Evolutionary conservation across 2,113 vertebrate genomes (phyloP).

Genomic region (Arothron firmamentum): DNA sequence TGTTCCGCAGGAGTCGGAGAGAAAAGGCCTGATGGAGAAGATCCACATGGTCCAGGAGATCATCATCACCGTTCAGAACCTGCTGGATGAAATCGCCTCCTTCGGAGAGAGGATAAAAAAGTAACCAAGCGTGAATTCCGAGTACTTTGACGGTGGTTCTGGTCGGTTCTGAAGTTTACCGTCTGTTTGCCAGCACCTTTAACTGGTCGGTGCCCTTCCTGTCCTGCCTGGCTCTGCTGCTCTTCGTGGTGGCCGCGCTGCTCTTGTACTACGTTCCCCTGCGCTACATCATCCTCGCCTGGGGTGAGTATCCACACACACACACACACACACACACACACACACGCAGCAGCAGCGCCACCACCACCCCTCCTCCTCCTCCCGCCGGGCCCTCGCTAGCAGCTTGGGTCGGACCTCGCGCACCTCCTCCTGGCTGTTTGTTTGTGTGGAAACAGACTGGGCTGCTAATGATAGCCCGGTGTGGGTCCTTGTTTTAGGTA

Average conservation of each 20-base stretch:
- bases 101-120: constrained; percentile 97
- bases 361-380: too few species aligned
- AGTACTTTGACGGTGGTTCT: too few species aligned
- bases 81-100: constrained; percentile 86
- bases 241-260: constrained; percentile 77
- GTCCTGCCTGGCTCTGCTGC: constrained; percentile 84
- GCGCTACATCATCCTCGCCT: constrained; percentile 89
- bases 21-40: constrained; percentile 87
- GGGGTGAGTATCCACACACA: constrained; percentile 88
- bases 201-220: constrained; percentile 98
- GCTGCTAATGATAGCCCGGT: constrained; percentile 62
- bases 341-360: too few species aligned
- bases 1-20: constrained; percentile 84
- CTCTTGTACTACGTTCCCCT: constrained; percentile 84
- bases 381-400: too few species aligned
- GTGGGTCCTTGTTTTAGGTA: constrained; percentile 78
- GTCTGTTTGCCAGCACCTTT: constrained; percentile 82
- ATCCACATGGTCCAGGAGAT: constrained; percentile 97
- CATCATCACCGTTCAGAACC: constrained; percentile 86
- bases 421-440: constrained; percentile 43
- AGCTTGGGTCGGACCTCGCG: constrained; percentile 25
- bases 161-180: constrained; percentile 1
- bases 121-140: too few species aligned
- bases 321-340: too few species aligned
- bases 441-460: constrained; percentile 64